phyloP scores from a whole-genome alignment of 2,888 invertebrate species.

The Orchestes rusci region DNA sequence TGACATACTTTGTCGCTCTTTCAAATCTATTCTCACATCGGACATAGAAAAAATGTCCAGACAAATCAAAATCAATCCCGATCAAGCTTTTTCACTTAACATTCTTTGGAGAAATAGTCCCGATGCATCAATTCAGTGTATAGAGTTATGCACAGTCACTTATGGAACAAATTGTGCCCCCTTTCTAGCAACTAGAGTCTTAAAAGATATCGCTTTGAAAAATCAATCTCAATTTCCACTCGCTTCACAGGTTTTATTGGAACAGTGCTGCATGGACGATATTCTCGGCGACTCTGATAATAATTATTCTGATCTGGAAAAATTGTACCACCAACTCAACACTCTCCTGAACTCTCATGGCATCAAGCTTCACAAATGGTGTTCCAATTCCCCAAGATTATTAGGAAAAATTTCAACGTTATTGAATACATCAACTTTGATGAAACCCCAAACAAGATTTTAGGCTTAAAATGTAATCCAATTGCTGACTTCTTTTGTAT shows the following conservation, averaged over 20 bases:
- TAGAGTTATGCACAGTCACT: conserved; percentile 20
- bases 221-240: conserved; percentile 1
- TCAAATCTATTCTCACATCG: conserved; percentile 11
- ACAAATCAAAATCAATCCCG: conserved; percentile 14
- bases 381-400: conserved; percentile 10
- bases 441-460: conserved; percentile 13
- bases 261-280: conserved; percentile 7
- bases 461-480: conserved; percentile 13
- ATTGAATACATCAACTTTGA: conserved; percentile 10
- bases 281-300: conserved; percentile 3
- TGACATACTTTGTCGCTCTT: conserved; percentile 3
- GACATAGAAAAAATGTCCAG: conserved; percentile 24
- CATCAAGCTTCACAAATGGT: conserved; percentile 18
- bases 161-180: conserved; percentile 22
- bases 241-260: conserved; percentile 1
- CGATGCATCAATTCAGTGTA: conserved; percentile 13
- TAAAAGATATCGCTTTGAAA: conserved; percentile 15
- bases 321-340: conserved; percentile 9
- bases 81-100: conserved; percentile 17
- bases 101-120: conserved; percentile 23
- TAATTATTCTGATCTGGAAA: conserved; percentile 7
- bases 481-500: conserved; percentile 13
- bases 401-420: not conserved
- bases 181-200: conserved; percentile 13
- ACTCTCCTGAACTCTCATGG: conserved; percentile 6